A percentile compares a stretch with the other conserved stretches of the same genome.
These are phyloP conservation scores for Taxidea taxus DNA, from an alignment of 2,113 vertebrate species.

Conservation along the genomic window DNA sequence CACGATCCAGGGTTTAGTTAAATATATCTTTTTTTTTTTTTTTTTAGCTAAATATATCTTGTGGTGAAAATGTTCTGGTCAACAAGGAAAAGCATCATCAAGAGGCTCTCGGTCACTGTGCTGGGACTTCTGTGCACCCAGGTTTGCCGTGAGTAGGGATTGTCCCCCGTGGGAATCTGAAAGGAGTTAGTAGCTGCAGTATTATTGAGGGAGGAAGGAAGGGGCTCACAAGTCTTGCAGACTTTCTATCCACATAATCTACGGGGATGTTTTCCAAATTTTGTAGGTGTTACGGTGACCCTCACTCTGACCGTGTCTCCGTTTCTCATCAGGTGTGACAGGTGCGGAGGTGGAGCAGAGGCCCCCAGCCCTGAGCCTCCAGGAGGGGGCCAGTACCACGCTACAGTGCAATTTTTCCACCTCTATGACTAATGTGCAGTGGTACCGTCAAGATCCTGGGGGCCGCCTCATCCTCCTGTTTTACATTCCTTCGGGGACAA, in stretches of 20 bases:
- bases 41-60: neutral
- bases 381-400: neutral
- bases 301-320: neutral
- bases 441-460: conserved; percentile 5
- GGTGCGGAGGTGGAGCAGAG: conserved; percentile 24
- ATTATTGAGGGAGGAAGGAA: neutral
- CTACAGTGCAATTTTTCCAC: conserved; percentile 33
- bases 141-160: conserved; percentile 48
- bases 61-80: neutral
- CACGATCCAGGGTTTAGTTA: neutral
- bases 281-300: neutral
- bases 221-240: neutral
- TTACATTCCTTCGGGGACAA: neutral
- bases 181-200: neutral
- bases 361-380: neutral
- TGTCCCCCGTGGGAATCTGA: neutral
- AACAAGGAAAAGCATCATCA: neutral
- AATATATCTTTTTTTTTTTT: neutral
- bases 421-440: fast-evolving
- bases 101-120: neutral
- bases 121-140: conserved; percentile 44
- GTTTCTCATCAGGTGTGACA: conserved; percentile 49
- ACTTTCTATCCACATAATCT: neutral
- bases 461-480: neutral
- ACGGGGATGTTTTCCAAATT: neutral